These are phyloP conservation scores for Cerastoderma edule DNA, from an alignment of 2,888 invertebrate genomes.

Conservation along the genomic window DNA sequence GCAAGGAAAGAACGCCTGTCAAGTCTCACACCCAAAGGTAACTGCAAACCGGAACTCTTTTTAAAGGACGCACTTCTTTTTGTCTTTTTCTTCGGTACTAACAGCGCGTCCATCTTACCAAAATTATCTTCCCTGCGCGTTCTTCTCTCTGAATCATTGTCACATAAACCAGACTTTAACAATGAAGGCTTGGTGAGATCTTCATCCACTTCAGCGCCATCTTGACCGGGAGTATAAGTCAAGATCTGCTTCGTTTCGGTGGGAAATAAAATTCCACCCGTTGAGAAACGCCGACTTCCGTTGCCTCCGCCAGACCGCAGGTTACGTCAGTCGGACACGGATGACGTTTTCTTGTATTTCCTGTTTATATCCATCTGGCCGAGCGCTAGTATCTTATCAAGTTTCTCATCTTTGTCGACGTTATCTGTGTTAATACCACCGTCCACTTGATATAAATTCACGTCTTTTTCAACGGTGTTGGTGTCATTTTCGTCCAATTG, in stretches of 20 bases:
- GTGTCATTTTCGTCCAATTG: constrained; percentile 11
- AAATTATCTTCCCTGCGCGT: background rate
- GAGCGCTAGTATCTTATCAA: constrained; percentile 9
- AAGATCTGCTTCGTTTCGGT: too few species aligned
- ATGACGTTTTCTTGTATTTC: background rate
- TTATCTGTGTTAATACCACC: background rate
- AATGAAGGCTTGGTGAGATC: too few species aligned
- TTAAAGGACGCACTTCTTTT: background rate
- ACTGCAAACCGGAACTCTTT: background rate
- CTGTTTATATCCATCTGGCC: background rate
- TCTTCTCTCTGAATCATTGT: background rate
- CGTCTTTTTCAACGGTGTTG: background rate
- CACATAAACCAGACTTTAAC: too few species aligned
- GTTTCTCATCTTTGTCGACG: background rate
- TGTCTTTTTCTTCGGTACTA: background rate
- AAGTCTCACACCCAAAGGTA: constrained; percentile 18
- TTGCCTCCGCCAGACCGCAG: background rate
- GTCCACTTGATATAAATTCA: background rate
- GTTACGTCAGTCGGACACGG: background rate
- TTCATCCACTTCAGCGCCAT: too few species aligned
- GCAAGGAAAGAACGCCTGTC: constrained; percentile 39
- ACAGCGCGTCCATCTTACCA: background rate
- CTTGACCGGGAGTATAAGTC: too few species aligned
- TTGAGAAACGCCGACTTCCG: constrained; percentile 12
- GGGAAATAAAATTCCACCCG: constrained; percentile 15